Percentiles rank a stretch among this genome's conserved stretches.
Conservation (phyloP, 2,797 vertebrate genomes). For the Pseudochaenichthys georgianus region DNA sequence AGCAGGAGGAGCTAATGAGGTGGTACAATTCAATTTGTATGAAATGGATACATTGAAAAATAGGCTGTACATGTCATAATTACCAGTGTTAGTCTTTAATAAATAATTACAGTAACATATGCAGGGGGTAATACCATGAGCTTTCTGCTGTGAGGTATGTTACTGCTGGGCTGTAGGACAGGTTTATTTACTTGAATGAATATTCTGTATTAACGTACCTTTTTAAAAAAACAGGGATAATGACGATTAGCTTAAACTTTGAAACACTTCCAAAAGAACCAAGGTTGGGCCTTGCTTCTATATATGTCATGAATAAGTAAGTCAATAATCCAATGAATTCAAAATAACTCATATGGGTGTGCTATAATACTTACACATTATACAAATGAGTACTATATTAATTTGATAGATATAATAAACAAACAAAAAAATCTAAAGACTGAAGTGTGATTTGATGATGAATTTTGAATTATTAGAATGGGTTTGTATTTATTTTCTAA, state of each 20-base stretch:
- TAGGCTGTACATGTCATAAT: constrained; percentile 10
- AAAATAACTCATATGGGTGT: neutral
- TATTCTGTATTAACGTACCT: neutral
- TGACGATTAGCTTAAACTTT: constrained; percentile 3
- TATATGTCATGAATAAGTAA: neutral
- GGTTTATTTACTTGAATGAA: constrained; percentile 14
- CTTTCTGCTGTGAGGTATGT: constrained; percentile 19
- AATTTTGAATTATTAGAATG: neutral
- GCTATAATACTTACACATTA: neutral
- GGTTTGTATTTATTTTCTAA: neutral
- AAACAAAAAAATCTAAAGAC: too few species aligned
- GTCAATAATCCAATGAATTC: neutral
- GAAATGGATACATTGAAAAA: constrained; percentile 12
- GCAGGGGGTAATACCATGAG: constrained; percentile 1
- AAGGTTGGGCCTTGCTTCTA: neutral
- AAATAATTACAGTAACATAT: constrained; percentile 17
- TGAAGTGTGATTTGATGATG: neutral
- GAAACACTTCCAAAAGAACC: neutral
- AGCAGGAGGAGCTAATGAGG: constrained; percentile 1
- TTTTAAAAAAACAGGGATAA: neutral
- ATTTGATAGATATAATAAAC: too few species aligned
- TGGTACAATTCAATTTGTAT: neutral
- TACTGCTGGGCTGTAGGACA: neutral
- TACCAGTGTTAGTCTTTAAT: constrained; percentile 8
- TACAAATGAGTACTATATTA: too few species aligned